A percentile compares a stretch with the other conserved stretches of the same genome.
Conservation (phyloP, 2,888 invertebrate genomes). For the Creontiades dilutus region DNA sequence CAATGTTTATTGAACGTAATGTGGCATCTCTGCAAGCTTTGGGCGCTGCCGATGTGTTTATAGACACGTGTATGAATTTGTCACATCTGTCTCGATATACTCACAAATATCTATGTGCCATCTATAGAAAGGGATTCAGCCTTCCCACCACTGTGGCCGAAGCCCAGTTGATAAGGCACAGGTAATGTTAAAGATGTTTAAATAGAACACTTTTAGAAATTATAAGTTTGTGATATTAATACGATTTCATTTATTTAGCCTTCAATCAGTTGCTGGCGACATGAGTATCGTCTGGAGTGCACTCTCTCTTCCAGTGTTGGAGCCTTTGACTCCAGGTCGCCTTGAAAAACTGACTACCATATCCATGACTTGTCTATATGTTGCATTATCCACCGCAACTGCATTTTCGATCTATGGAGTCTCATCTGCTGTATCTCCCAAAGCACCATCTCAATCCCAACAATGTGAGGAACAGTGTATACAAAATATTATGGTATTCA, state of each 20-base stretch:
- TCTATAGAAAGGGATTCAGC: slow-evolving; percentile 84
- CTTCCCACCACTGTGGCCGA: slow-evolving; percentile 86
- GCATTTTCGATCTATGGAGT: slow-evolving; percentile 76
- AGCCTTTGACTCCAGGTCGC: slow-evolving; percentile 91
- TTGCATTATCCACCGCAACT: slow-evolving; percentile 77
- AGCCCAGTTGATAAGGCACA: slow-evolving; percentile 86
- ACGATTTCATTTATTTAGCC: slow-evolving; percentile 79
- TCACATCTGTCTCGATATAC: slow-evolving; percentile 84
- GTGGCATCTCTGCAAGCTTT: slow-evolving; percentile 88
- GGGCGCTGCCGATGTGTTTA: slow-evolving; percentile 89
- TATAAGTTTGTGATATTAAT: slow-evolving; percentile 34
- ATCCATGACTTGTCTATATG: slow-evolving; percentile 89
- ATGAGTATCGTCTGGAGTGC: slow-evolving; percentile 90
- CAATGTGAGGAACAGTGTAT: slow-evolving; percentile 33
- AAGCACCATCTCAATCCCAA: slow-evolving; percentile 77
- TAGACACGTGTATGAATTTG: slow-evolving; percentile 89
- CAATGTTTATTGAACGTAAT: slow-evolving; percentile 88
- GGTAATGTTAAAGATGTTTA: slow-evolving; percentile 78
- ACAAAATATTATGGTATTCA: neutral
- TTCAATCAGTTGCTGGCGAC: slow-evolving; percentile 90
- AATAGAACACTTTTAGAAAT: neutral
- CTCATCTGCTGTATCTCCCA: slow-evolving; percentile 81
- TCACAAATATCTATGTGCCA: slow-evolving; percentile 78
- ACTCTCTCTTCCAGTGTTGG: slow-evolving; percentile 90
- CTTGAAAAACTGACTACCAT: slow-evolving; percentile 89